Evolutionary conservation across 2,797 vertebrate species (phyloP), one percentile per base, ranked within the genome.

Genomic region (Diceros bicornis): DNA sequence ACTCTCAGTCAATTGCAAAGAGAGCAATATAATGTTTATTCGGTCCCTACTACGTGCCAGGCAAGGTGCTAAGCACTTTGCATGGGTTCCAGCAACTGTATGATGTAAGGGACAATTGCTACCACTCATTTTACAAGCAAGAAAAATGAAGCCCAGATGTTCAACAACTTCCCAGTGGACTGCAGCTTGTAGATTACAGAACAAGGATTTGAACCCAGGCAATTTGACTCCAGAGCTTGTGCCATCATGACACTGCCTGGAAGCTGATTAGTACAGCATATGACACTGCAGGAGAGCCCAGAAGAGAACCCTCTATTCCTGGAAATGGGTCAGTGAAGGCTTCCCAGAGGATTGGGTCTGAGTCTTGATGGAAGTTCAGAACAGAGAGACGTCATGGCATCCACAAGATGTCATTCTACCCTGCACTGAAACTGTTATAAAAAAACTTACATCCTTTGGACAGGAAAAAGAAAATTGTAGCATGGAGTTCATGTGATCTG

Each of bases 301-400:
- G 41, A 75, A 25, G 25, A 91, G n/a, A 75, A 47, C 61, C 20
- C 41, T 64, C 32, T 91, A 41, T 97, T 98, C 96, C 96, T 59
- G 89, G 97, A 98, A 98, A 82, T 61, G 84, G 84, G 91, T 77
- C 86, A 72, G 64, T 0, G 2, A 62, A 64, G n/a, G 69, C 69
- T 97, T 97, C 97, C 55, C n/a, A 66, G 89, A 96, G 71, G 93
- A 69, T 34, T 2, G 5, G 85, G 84, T 91, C 89, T 91, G 83
- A 88, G 82, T 88, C 83, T 77, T 44, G 5, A 88, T 64, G 77
- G 66, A 75, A 75, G 72, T 79, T 93, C 69, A 83, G 91, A 87
- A 94, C 83, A 52, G 25, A 96, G 75, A 85, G 81, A 96, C 66
- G 68, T 95, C 96, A 88, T 2, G 2, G 77, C 87, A 92, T 97